A percentile compares a stretch with the other conserved stretches of the same genome.
These are phyloP conservation scores for Peucedramus taeniatus DNA, from an alignment of 2,113 vertebrate species.

Conservation along the genomic window DNA sequence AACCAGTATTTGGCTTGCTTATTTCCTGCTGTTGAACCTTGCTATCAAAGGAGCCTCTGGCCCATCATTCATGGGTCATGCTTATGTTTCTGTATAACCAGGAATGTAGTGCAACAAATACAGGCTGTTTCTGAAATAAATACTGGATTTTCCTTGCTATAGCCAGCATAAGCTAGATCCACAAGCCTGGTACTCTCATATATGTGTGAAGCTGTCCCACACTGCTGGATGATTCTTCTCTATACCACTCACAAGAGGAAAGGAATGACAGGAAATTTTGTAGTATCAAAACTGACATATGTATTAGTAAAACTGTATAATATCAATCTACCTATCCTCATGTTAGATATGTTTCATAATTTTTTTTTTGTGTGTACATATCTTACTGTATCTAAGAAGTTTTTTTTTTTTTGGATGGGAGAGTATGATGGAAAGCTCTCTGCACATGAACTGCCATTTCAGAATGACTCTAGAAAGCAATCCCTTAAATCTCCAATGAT, in stretches of 20 bases:
- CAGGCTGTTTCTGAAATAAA: neutral
- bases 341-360: neutral
- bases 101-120: neutral
- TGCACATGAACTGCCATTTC: slow-evolving; percentile 12
- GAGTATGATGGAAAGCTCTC: neutral
- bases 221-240: neutral
- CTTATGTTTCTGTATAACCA: neutral
- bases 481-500: slow-evolving; percentile 20
- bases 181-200: neutral
- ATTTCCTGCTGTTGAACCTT: neutral
- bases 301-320: neutral
- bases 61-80: neutral
- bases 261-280: neutral
- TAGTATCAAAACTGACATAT: neutral
- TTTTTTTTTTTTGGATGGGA: neutral
- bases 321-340: neutral
- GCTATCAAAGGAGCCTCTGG: neutral
- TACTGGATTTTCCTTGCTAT: neutral
- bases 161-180: neutral
- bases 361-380: neutral
- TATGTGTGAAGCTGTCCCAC: neutral
- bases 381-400: neutral
- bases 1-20: neutral
- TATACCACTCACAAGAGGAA: neutral
- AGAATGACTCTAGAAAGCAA: slow-evolving; percentile 29